Percentiles rank a stretch among this genome's conserved stretches.
phyloP scores from a whole-genome alignment of 2,113 vertebrate species.

The Triplophysa tibetana region DNA sequence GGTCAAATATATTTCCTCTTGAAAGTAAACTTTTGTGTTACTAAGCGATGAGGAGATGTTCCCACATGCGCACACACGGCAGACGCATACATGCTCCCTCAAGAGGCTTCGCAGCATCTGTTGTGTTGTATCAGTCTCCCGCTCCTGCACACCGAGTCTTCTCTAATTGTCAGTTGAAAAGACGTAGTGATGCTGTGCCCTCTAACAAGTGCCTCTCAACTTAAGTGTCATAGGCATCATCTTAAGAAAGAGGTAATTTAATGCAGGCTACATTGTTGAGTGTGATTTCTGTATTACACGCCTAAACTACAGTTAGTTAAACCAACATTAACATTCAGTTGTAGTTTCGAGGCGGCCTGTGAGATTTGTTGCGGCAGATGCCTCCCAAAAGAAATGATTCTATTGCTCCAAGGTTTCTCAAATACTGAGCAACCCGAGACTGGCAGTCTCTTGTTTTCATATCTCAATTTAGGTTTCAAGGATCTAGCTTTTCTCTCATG shows the following conservation, averaged over 20 bases:
- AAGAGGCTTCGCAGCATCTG: slow-evolving; percentile 45
- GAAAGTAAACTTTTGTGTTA: neutral
- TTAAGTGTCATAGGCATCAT: slow-evolving; percentile 16
- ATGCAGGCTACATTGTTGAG: slow-evolving; percentile 16
- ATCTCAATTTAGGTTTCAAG: too few relatives aligned
- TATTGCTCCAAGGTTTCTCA: too few relatives aligned
- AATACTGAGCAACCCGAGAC: too few relatives aligned
- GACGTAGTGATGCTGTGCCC: slow-evolving; percentile 15
- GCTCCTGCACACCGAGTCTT: neutral
- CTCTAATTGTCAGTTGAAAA: slow-evolving; percentile 44
- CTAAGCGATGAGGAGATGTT: slow-evolving; percentile 12
- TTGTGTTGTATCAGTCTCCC: slow-evolving; percentile 4
- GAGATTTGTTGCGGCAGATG: slow-evolving; percentile 6
- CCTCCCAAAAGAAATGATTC: too few relatives aligned
- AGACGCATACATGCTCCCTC: slow-evolving; percentile 33
- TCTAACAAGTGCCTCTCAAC: slow-evolving; percentile 19
- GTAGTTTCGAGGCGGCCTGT: neutral
- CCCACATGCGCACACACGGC: neutral
- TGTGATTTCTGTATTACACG: slow-evolving; percentile 7
- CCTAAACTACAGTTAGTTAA: neutral
- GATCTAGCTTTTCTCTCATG: too few relatives aligned
- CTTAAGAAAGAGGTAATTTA: slow-evolving; percentile 2
- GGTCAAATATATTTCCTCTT: slow-evolving; percentile 1
- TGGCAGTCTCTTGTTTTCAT: too few relatives aligned
- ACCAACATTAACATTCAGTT: neutral